Evolutionary conservation across 1,140 invertebrate species (phyloP), one percentile per base, ranked within the genome.

Genomic region (Conus ventricosus): DNA sequence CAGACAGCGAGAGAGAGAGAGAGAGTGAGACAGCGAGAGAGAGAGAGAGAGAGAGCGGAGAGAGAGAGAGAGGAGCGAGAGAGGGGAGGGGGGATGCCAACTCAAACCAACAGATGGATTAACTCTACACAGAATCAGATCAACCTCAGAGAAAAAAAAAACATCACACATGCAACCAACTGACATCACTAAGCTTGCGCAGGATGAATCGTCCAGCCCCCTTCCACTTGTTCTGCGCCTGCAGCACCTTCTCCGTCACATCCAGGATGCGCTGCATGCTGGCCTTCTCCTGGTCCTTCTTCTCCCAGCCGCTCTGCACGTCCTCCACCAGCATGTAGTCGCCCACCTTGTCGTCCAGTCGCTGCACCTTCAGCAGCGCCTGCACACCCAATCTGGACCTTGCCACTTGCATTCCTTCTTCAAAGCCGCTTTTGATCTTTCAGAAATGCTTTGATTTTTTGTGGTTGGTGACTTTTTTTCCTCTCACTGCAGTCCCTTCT

Each of bases 241-340:
- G 97, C 76, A 98, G 95, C 0, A 98, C 98, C 84, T 97, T 96
- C 94, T 99, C 98, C 80, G 97, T 96, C 1, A 97, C 96, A 88
- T 97, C 98, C 6, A 99, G 95, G 0, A 99, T 97, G 25, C 98
- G 95, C 93, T 98, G 98, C 0, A 97, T 97, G 6, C 97, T 96
- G 2, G 97, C 96, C 17, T 97, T 91, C 83, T 94, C 94, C 82
- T 94, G 92, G 89, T 97, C 96, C 89, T 96, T 97, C 89, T 97
- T 97, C 90, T 97, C 97, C 97, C 97, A 98, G 15, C 97, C 96
- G 5, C 97, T 96, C 0, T 97, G 97, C 0, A 98, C 97, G 93
- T 99, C 98, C 92, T 99, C 98, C 0, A 99, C 97, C 4, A 99
- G 94, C 6, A 99, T 97, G 94, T 97, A 98, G 92, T 98, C 97